Conservation (phyloP, 2,797 vertebrate genomes). For the Pampus argenteus region DNA sequence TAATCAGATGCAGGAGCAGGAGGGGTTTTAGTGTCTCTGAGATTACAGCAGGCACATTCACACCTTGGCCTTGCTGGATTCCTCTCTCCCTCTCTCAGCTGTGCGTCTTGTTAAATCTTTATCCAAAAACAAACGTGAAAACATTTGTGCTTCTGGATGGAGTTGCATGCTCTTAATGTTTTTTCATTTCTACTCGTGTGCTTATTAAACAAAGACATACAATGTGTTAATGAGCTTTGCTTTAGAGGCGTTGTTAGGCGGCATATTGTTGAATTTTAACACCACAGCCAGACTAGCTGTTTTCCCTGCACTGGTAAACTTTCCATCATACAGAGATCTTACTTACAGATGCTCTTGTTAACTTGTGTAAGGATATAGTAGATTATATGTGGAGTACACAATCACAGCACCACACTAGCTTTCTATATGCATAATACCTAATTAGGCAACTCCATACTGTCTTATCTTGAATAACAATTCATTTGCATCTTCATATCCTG, state of each 20-base stretch:
- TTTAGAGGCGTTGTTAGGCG: not conserved
- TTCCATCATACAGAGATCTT: not conserved
- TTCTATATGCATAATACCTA: not conserved
- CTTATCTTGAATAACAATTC: not conserved
- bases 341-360: constrained; percentile 5
- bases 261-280: not conserved
- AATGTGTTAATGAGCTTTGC: not conserved
- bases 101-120: no score
- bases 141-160: no score
- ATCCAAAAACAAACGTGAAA: no score
- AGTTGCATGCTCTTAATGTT: not conserved
- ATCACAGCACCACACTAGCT: not conserved
- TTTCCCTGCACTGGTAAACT: constrained; percentile 1
- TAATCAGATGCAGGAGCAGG: not conserved
- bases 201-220: not conserved
- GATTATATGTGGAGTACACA: not conserved
- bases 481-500: constrained; percentile 6
- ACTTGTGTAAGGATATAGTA: not conserved
- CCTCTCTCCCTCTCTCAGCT: no score
- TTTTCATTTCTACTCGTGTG: not conserved
- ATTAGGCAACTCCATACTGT: not conserved
- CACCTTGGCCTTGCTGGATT: no score
- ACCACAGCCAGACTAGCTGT: not conserved
- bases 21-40: no score
- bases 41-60: no score